These are phyloP conservation scores for Apamea sordens DNA, from an alignment of 2,888 invertebrate species.

Conservation along the genomic window DNA sequence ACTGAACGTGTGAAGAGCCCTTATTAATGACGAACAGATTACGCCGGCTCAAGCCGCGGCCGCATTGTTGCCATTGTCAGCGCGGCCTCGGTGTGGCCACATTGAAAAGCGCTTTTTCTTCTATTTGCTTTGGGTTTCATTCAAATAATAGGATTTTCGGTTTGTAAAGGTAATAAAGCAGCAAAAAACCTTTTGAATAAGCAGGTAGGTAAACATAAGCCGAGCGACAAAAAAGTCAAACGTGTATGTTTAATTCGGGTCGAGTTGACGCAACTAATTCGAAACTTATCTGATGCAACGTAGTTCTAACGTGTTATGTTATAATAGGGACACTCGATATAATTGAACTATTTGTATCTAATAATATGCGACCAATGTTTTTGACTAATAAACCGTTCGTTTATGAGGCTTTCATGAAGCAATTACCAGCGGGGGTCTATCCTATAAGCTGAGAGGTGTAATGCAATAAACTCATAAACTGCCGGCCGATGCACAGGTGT, in stretches of 20 bases:
- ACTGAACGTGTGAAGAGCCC: constrained; percentile 87
- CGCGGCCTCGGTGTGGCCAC: constrained; percentile 72
- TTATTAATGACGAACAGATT: constrained; percentile 88
- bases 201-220: constrained; percentile 67
- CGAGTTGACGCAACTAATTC: constrained; percentile 51
- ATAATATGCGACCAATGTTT: constrained; percentile 76
- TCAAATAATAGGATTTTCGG: constrained; percentile 79
- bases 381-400: constrained; percentile 78
- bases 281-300: constrained; percentile 31
- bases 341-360: constrained; percentile 76
- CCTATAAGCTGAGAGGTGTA: constrained; percentile 83
- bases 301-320: constrained; percentile 38
- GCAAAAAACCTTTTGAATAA: constrained; percentile 64
- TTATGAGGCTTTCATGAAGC: constrained; percentile 85
- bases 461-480: constrained; percentile 88
- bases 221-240: constrained; percentile 57
- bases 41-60: constrained; percentile 77
- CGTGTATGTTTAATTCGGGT: constrained; percentile 47
- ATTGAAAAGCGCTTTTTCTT: constrained; percentile 77
- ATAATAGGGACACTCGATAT: constrained; percentile 47
- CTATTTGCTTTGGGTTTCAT: constrained; percentile 78
- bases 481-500: constrained; percentile 83
- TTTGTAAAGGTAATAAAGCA: constrained; percentile 68
- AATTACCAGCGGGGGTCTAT: constrained; percentile 85
- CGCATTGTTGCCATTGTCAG: constrained; percentile 80